Percentiles rank a stretch among this genome's conserved stretches.
Evolutionary conservation across 2,888 invertebrate species (phyloP).

Genomic region (Leptinotarsa tumamoca): DNA sequence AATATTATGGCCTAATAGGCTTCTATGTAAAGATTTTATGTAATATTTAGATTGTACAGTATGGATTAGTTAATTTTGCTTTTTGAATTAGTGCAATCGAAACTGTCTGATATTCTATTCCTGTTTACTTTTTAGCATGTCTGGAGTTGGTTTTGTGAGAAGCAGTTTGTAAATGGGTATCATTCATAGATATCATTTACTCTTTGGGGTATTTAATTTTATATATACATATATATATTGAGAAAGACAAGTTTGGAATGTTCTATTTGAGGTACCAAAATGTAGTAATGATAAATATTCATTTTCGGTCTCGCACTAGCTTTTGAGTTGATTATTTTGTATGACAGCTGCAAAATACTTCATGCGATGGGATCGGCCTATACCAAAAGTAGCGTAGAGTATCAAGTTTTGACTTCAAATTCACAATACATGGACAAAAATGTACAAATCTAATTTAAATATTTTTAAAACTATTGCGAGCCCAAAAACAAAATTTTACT

Average conservation of each 20-base stretch:
- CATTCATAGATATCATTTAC: background rate
- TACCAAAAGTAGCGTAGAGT: too few species aligned
- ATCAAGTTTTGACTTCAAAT: too few species aligned
- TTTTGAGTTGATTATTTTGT: too few species aligned
- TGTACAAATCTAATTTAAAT: too few species aligned
- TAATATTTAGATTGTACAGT: constrained; percentile 63
- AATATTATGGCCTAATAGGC: constrained; percentile 59
- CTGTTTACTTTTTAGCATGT: constrained; percentile 43
- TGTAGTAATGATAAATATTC: too few species aligned
- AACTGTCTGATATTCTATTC: constrained; percentile 46
- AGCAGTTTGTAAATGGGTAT: background rate
- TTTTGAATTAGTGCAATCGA: constrained; percentile 43
- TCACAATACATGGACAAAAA: too few species aligned
- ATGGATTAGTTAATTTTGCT: constrained; percentile 44
- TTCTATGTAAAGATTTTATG: constrained; percentile 62
- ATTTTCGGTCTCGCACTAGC: too few species aligned
- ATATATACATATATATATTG: constrained; percentile 2
- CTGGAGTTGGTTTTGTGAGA: constrained; percentile 23
- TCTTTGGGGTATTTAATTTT: constrained; percentile 31
- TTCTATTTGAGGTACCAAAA: background rate
- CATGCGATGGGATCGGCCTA: too few species aligned
- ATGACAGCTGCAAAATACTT: too few species aligned
- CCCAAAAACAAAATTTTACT: too few species aligned
- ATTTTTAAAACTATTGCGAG: too few species aligned
- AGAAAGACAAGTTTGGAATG: constrained; percentile 10